A percentile compares a stretch with the other conserved stretches of the same genome.
phyloP scores from a whole-genome alignment of 2,113 vertebrate genomes.

The Balaenoptera acutorostrata region DNA sequence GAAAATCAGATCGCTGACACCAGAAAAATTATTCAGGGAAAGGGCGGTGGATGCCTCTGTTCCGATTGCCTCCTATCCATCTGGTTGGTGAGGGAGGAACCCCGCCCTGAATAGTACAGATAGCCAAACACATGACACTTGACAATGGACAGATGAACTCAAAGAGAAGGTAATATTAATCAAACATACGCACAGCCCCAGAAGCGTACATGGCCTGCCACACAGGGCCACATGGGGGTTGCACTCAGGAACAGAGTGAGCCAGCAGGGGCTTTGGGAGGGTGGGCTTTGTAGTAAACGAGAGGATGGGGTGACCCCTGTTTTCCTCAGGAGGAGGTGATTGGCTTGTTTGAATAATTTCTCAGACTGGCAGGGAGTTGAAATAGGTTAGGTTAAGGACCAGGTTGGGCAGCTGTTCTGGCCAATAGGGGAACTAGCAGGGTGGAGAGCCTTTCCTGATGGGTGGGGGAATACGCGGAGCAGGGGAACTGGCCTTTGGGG shows the following conservation, averaged over 20 bases:
- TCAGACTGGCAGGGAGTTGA: neutral
- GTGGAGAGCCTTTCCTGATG: neutral
- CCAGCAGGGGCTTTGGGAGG: neutral
- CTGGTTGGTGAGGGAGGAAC: neutral
- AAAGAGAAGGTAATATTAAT: neutral
- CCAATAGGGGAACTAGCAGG: neutral
- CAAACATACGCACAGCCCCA: neutral
- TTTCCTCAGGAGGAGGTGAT: neutral
- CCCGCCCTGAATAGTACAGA: neutral
- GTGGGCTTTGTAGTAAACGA: neutral
- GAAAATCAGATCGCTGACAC: neutral
- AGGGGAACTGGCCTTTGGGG: neutral
- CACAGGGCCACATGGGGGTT: neutral
- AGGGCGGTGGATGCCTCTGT: neutral
- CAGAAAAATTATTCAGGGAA: neutral
- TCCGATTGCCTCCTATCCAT: neutral
- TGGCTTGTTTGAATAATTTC: neutral
- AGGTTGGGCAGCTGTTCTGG: neutral
- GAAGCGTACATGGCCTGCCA: neutral
- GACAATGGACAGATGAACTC: neutral
- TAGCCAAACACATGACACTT: neutral
- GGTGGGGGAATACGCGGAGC: neutral
- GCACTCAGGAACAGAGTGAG: neutral
- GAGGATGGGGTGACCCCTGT: neutral
- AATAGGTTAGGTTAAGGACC: neutral